Evolutionary conservation across 2,888 invertebrate genomes (phyloP).

Genomic region (Iphiclides podalirius): DNA sequence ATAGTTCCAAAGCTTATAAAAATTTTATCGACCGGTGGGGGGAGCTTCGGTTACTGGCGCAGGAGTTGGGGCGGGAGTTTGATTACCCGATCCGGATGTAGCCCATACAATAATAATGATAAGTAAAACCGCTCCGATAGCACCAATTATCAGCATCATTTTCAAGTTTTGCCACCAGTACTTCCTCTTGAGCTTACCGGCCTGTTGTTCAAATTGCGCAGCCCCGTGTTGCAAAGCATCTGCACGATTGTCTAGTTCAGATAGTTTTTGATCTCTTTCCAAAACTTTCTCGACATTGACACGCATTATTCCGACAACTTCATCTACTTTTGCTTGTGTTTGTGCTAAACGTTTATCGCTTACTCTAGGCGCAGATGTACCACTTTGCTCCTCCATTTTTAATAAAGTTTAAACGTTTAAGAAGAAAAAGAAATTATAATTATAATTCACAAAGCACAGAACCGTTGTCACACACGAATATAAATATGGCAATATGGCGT

Average conservation of each 20-base stretch:
- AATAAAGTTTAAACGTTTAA: slow-evolving; percentile 1
- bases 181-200: slow-evolving; percentile 96
- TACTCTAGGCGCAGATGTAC: slow-evolving; percentile 71
- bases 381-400: slow-evolving; percentile 76
- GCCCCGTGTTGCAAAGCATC: slow-evolving; percentile 97
- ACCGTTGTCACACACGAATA: slow-evolving; percentile 11
- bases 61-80: slow-evolving; percentile 30
- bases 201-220: slow-evolving; percentile 97
- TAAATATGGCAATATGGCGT: slow-evolving; percentile 30
- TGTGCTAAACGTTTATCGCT: slow-evolving; percentile 75
- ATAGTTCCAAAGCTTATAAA: not conserved
- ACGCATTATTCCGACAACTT: slow-evolving; percentile 96
- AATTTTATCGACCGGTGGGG: slow-evolving; percentile 49
- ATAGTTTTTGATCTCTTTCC: slow-evolving; percentile 96
- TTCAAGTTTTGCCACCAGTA: slow-evolving; percentile 99
- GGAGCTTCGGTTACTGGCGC: slow-evolving; percentile 38
- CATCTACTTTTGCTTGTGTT: slow-evolving; percentile 76
- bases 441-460: not conserved
- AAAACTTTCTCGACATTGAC: slow-evolving; percentile 98
- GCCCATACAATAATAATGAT: slow-evolving; percentile 89
- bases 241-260: slow-evolving; percentile 96
- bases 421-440: slow-evolving; percentile 2
- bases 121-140: slow-evolving; percentile 89
- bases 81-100: slow-evolving; percentile 48
- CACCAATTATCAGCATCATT: slow-evolving; percentile 96